Base-by-base conservation (phyloP, 2,888 invertebrate species). In the Coleophora deauratella region DNA sequence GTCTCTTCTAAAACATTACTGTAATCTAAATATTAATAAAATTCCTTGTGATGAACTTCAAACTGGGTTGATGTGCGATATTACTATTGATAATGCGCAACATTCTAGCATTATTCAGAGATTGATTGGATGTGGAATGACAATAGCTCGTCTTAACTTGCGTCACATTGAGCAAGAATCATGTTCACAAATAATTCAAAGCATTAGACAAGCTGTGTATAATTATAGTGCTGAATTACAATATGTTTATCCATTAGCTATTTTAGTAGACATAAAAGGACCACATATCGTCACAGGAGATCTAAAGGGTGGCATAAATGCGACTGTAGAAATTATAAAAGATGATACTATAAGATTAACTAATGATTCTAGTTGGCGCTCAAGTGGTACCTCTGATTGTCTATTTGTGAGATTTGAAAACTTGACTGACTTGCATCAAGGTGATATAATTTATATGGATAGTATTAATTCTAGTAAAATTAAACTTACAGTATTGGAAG, bases 341-440 rank as follows among this genome's bases (percentile, higher is more conserved):
- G 68, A 72, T 33, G 65, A 76, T 38, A 65, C 63, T 11, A 75
- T 88, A 9, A 70, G 81, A 46, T 49, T 89, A 34, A 88, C 88
- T 9, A 85, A 80, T 1, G 87, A 88, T 55, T 51, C 72, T 4
- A 74, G 70, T 37, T 89, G 88, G 76, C 76, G 84, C 43, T 86
- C 88, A 52, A 72, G 82, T 50, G 88, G 88, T 1, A 87, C 82
- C 8, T 59, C 74, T 33, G 87, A 88, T 43, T 87, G 87, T 61
- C 73, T 89, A 27, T 89, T 76, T 55, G 67, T 89, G 21, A 84
- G 84, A 35, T 89, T 87, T 55, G 81, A 87, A 51, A 74, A 85
- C 45, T 62, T 89, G 11, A 76, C 77, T 9, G 81, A 87, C 45
- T 71, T 89, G 34, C 71, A 82, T 38, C 66, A 76, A 0, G 85